Percentiles rank a stretch among this genome's conserved stretches.
These are phyloP conservation scores for Stigmatopora argus DNA, from an alignment of 2,113 vertebrate species.

Conservation along the genomic window DNA sequence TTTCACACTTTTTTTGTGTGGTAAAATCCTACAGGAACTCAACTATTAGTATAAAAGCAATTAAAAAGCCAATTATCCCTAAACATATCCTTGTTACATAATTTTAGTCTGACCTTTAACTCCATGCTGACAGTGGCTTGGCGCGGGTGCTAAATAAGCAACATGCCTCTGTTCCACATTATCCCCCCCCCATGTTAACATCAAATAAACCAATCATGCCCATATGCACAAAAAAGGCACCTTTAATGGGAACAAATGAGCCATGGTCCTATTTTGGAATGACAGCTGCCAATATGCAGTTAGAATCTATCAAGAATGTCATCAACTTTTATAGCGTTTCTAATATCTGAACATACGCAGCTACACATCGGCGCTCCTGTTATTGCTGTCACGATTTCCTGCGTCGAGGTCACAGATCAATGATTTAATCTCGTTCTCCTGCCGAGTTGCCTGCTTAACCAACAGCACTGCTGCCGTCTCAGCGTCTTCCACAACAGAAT, in stretches of 20 bases:
- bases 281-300: background rate
- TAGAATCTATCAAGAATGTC: background rate
- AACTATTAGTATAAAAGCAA: background rate
- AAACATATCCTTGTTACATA: background rate
- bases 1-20: background rate
- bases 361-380: slow-evolving; percentile 4
- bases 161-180: too few species aligned
- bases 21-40: background rate
- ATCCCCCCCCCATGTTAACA: too few species aligned
- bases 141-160: background rate
- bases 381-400: slow-evolving; percentile 24
- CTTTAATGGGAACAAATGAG: background rate
- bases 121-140: background rate
- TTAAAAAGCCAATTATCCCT: background rate
- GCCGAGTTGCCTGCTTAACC: slow-evolving; percentile 16
- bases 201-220: too few species aligned
- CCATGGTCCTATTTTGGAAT: background rate
- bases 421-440: slow-evolving; percentile 23
- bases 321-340: background rate
- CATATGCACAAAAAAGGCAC: background rate
- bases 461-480: slow-evolving; percentile 19
- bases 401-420: slow-evolving; percentile 29
- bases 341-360: background rate
- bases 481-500: slow-evolving; percentile 8
- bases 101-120: background rate